Percentiles rank a stretch among this genome's conserved stretches.
These are phyloP conservation scores for Hemicentrotus pulcherrimus DNA, from an alignment of 35 echinoderm and acorn worm species.

Conservation along the genomic window DNA sequence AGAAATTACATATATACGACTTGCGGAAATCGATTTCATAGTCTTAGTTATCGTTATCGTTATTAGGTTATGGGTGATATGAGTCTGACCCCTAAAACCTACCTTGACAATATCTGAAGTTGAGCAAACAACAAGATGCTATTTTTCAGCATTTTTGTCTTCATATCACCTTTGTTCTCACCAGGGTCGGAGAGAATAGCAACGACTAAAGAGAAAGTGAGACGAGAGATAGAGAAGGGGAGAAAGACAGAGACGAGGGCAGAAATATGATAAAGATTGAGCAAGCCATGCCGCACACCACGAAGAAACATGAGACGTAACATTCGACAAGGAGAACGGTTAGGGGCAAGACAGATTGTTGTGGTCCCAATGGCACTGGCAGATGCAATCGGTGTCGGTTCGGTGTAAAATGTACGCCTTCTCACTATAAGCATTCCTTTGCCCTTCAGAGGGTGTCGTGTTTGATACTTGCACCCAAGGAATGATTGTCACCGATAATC, in stretches of 20 bases:
- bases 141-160: not conserved
- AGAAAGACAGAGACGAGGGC: not conserved
- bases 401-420: not conserved
- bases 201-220: not conserved
- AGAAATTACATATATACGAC: too few relatives aligned
- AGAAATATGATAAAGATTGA: not conserved
- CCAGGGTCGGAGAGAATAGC: not conserved
- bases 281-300: not conserved
- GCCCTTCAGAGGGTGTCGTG: not conserved
- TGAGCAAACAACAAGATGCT: not conserved
- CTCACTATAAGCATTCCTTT: not conserved
- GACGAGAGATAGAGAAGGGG: not conserved
- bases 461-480: not conserved
- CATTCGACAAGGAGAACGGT: not conserved
- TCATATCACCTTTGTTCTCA: not conserved
- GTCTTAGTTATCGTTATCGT: too few relatives aligned
- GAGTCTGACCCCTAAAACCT: too few relatives aligned
- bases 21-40: too few relatives aligned
- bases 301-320: not conserved
- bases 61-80: too few relatives aligned
- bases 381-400: not conserved
- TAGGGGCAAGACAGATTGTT: not conserved
- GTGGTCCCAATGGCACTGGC: not conserved
- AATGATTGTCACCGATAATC: not conserved
- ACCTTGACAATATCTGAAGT: too few relatives aligned